A percentile compares a stretch with the other conserved stretches of the same genome.
Evolutionary conservation across 2,888 invertebrate genomes (phyloP).

Genomic region (Papilio demoleus): DNA sequence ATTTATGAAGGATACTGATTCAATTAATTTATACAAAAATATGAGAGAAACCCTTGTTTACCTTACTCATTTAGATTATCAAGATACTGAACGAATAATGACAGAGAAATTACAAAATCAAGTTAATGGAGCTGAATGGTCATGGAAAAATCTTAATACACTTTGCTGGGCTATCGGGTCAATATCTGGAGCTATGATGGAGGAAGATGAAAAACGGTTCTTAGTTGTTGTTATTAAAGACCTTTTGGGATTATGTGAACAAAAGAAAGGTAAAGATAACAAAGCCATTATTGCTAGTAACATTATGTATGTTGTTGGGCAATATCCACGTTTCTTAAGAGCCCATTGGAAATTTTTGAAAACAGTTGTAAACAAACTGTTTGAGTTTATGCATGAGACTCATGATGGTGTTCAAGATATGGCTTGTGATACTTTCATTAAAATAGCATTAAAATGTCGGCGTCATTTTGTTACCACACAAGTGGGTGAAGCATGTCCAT

Average conservation of each 20-base stretch:
- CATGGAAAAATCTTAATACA: slow-evolving; percentile 99
- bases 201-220: slow-evolving; percentile 99
- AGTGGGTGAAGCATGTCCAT: slow-evolving; percentile 97
- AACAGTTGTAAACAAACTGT: slow-evolving; percentile 99
- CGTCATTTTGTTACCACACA: slow-evolving; percentile 98
- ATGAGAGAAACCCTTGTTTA: slow-evolving; percentile 99
- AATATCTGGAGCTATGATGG: slow-evolving; percentile 99
- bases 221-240: slow-evolving; percentile 99
- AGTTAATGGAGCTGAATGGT: slow-evolving; percentile 99
- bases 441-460: slow-evolving; percentile 99
- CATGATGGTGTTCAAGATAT: slow-evolving; percentile 99
- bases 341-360: slow-evolving; percentile 99
- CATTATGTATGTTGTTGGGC: slow-evolving; percentile 99
- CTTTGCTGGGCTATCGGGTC: slow-evolving; percentile 99
- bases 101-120: slow-evolving; percentile 99
- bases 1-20: slow-evolving; percentile 99
- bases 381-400: slow-evolving; percentile 99
- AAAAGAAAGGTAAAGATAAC: slow-evolving; percentile 99
- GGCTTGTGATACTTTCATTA: slow-evolving; percentile 99
- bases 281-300: slow-evolving; percentile 99
- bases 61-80: slow-evolving; percentile 98
- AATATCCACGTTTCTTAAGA: slow-evolving; percentile 98
- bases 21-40: slow-evolving; percentile 99
- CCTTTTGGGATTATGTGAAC: slow-evolving; percentile 97
- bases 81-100: slow-evolving; percentile 99